Conservation (phyloP, 1,140 invertebrate genomes). For the Temnothorax curvispinosus region DNA sequence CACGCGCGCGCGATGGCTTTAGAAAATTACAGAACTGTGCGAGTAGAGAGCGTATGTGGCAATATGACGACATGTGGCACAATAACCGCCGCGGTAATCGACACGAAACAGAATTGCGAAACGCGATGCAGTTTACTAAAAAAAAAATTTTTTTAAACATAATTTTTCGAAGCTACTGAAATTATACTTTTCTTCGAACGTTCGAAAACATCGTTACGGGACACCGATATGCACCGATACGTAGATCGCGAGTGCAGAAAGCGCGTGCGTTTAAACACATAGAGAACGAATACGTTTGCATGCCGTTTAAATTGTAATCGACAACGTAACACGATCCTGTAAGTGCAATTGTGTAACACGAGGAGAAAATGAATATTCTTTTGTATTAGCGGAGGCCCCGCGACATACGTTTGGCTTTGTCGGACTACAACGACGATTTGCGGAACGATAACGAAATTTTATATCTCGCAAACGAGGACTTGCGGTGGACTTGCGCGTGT, state of each 20-base stretch:
- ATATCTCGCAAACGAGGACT: neutral
- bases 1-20: conserved; percentile 42
- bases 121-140: neutral
- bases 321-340: neutral
- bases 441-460: conserved; percentile 30
- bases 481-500: neutral
- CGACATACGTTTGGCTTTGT: neutral
- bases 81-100: conserved; percentile 44
- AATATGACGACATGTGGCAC: conserved; percentile 40
- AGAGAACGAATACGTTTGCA: neutral
- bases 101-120: conserved; percentile 24
- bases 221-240: neutral
- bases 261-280: neutral
- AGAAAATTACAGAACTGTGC: conserved; percentile 51
- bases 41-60: conserved; percentile 43
- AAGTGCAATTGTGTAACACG: neutral
- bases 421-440: neutral
- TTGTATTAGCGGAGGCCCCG: neutral
- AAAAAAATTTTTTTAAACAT: neutral
- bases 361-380: neutral
- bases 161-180: neutral
- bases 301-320: neutral
- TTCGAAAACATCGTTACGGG: neutral
- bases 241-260: neutral
- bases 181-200: neutral